Evolutionary conservation across 2,888 invertebrate species (phyloP).

Genomic region (Lepidonotus clava): DNA sequence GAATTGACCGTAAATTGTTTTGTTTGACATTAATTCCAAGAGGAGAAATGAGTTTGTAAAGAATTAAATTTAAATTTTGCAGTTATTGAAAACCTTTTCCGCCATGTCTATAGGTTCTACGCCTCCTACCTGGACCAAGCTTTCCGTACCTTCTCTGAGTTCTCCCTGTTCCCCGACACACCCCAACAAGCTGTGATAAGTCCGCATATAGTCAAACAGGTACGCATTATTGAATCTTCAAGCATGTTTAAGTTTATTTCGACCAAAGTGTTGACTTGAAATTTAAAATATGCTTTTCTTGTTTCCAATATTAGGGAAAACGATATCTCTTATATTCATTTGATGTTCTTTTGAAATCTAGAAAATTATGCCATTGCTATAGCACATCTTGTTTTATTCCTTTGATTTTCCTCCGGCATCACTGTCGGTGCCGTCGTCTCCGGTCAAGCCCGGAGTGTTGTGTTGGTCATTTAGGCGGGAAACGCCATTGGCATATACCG

Average conservation of each 20-base stretch:
- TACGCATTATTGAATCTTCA: neutral
- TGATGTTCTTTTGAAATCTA: too few species aligned
- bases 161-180: neutral
- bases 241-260: neutral
- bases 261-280: neutral
- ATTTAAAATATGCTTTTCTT: too few species aligned
- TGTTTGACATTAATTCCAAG: neutral
- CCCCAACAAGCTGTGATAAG: neutral
- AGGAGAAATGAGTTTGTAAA: too few species aligned
- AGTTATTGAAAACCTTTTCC: too few species aligned
- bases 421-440: too few species aligned
- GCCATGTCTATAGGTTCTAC: slow-evolving; percentile 28
- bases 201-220: neutral
- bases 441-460: too few species aligned
- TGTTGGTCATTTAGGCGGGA: too few species aligned
- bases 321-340: neutral
- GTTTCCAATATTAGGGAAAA: neutral
- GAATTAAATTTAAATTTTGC: too few species aligned
- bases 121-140: neutral
- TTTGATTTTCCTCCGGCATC: too few species aligned
- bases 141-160: slow-evolving; percentile 4
- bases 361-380: too few species aligned
- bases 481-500: too few species aligned
- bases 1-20: neutral
- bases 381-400: too few species aligned